phyloP scores from a whole-genome alignment of 2,888 invertebrate genomes.

The Hipparchia sbordonii region DNA sequence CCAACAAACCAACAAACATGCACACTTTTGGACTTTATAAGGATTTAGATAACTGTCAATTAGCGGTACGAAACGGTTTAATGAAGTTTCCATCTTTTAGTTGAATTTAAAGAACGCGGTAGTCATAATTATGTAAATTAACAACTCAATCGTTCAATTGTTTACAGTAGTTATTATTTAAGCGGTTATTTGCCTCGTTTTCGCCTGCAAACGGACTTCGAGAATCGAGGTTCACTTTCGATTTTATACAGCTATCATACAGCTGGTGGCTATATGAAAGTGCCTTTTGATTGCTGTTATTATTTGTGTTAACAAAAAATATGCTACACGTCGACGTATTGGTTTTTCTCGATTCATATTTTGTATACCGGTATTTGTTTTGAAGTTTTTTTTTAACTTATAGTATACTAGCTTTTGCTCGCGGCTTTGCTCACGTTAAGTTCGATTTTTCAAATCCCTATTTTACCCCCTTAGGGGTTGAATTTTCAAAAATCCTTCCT shows the following conservation, averaged over 20 bases:
- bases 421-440: no score
- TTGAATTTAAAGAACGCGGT: background rate
- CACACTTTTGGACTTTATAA: no score
- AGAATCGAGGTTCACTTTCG: conserved; percentile 55
- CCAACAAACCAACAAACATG: no score
- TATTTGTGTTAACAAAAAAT: conserved; percentile 24
- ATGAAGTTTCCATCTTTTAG: background rate
- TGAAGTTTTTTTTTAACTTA: background rate
- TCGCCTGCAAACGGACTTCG: conserved; percentile 43
- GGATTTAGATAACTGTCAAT: no score
- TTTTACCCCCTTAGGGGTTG: no score
- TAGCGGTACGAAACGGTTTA: background rate
- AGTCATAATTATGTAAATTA: conserved; percentile 16
- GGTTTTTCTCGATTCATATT: conserved; percentile 9
- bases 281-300: conserved; percentile 33
- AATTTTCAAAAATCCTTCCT: no score
- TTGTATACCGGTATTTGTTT: conserved; percentile 7
- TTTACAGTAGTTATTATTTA: conserved; percentile 32
- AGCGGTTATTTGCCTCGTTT: conserved; percentile 44
- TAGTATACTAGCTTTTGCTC: no score
- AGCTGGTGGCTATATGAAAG: conserved; percentile 39
- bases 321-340: background rate
- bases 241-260: conserved; percentile 47
- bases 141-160: conserved; percentile 18
- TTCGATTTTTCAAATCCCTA: no score